phyloP scores from a whole-genome alignment of 2,113 vertebrate genomes.

The Micromys minutus region DNA sequence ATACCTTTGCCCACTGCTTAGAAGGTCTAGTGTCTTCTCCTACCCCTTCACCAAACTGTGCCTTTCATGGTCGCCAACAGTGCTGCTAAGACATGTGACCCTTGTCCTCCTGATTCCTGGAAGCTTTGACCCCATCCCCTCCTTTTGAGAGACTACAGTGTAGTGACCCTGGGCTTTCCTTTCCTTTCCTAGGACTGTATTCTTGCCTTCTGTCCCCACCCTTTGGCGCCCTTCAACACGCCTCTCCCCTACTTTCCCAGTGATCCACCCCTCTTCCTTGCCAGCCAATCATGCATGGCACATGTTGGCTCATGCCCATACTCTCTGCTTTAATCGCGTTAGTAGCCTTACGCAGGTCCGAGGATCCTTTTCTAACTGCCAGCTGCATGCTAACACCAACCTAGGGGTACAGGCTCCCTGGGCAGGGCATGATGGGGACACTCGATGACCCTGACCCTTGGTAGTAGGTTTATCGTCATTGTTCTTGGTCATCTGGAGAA shows the following conservation, averaged over 20 bases:
- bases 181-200: no score
- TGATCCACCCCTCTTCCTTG: neutral
- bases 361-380: neutral
- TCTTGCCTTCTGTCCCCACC: neutral
- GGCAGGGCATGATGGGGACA: accelerated
- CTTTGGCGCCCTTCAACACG: neutral
- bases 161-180: no score
- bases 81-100: neutral
- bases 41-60: neutral
- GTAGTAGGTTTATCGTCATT: neutral
- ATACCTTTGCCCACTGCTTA: neutral
- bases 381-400: neutral
- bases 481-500: neutral
- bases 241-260: neutral
- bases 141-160: neutral
- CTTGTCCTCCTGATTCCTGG: accelerated
- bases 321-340: neutral
- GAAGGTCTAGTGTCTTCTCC: neutral
- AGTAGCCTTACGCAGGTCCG: neutral
- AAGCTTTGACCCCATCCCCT: neutral
- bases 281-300: neutral
- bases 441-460: accelerated
- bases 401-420: neutral
- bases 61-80: no score
- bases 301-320: no score